Base-by-base conservation (phyloP, 2,888 invertebrate genomes). In the Eledone cirrhosa region DNA sequence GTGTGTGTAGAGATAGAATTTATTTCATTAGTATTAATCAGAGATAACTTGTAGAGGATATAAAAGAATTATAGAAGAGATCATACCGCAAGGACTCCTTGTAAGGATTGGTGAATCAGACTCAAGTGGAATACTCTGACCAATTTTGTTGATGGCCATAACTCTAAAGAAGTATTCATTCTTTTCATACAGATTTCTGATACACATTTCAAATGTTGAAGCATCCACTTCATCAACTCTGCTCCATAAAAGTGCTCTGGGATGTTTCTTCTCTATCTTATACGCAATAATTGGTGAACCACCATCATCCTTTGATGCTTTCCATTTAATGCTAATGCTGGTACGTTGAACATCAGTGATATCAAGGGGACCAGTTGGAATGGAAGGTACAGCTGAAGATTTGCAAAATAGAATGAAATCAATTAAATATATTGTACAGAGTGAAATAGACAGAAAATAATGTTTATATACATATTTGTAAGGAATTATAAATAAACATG, bases 131-230 rank as follows among this genome's bases (percentile, higher is more conserved):
- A 95, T 95, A 16, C 97, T 96, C 94, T 95, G 95, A 48, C 97
- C 97, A 88, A 95, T 95, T 84, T 96, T 93, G 92, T 97, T 97
- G 79, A 95, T 93, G 0, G 97, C 96, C 0, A 95, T 95, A 16
- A 97, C 94, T 80, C 96, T 93, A 91, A 97, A 97, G 89, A 95
- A 94, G 89, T 97, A 97, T 48, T 85, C 82, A 59, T 85, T 85
- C 59, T 85, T 86, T 78, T 87, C 86, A 41, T 85, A 81, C 33
- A 90, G 82, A 82, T 84, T 87, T 80, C 31, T 80, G 75, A 82
- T 84, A 22, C 81, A 80, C 79, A 80, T 83, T 31, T 81, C 80
- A 76, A 83, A 84, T 80, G 83, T 83, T 80, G 82, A 81, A 27
- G 82, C 80, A 22, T 47, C 63, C 19, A 84, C 78, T 53, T 79